Conservation (phyloP, 2,113 vertebrate genomes). For the Dendropsophus ebraccatus region DNA sequence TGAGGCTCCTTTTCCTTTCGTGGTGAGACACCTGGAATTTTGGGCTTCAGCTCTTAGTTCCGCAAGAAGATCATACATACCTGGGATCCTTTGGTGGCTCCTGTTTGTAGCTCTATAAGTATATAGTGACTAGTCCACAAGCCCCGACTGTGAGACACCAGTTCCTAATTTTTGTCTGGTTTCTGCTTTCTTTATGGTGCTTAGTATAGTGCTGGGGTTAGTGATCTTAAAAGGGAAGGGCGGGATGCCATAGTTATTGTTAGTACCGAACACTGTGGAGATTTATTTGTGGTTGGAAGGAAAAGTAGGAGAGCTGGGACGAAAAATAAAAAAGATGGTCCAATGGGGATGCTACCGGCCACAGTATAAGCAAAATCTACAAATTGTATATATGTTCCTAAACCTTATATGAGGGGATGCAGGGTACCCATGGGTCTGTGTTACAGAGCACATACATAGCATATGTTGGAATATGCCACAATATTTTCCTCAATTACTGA, state of each 20-base stretch:
- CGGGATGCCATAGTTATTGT: neutral
- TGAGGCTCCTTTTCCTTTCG: conserved; percentile 57
- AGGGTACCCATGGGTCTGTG: no score
- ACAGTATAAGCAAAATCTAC: no score
- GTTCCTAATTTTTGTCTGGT: conserved; percentile 25
- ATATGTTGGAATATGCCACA: no score
- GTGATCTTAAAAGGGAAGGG: neutral
- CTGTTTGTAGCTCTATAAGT: neutral
- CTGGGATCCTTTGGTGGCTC: neutral
- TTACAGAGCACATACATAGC: no score
- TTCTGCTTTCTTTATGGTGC: conserved; percentile 39
- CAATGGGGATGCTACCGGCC: no score
- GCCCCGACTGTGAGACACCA: neutral
- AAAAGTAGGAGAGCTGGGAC: neutral
- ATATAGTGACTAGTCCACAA: neutral
- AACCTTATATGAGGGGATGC: no score
- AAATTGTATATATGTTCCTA: no score
- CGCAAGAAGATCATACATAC: neutral
- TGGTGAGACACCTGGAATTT: neutral
- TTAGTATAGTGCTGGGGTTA: neutral
- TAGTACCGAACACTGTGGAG: neutral
- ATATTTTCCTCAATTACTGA: no score
- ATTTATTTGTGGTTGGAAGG: neutral
- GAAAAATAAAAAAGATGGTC: no score
- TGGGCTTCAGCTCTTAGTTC: neutral